A percentile compares a stretch with the other conserved stretches of the same genome.
Conservation (phyloP, 2,888 invertebrate genomes). For the Uloborus plumipes region DNA sequence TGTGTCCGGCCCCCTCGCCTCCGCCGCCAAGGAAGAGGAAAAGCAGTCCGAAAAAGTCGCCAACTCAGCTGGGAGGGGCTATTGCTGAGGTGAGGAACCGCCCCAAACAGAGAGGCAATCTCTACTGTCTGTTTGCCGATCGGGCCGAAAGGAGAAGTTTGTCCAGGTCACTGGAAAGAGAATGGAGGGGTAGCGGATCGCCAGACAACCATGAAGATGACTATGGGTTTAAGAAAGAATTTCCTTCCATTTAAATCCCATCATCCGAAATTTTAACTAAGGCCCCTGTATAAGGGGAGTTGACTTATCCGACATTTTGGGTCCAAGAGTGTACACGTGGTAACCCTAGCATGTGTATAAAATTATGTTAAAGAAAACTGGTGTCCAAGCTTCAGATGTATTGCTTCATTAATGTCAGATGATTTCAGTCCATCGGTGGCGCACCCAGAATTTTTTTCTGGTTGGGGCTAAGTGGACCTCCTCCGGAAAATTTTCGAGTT, state of each 20-base stretch:
- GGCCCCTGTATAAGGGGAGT: not conserved
- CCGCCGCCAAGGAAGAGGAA: constrained; percentile 27
- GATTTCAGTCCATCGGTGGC: too few relatives aligned
- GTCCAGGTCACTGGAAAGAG: constrained; percentile 69
- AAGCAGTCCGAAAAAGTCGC: constrained; percentile 15
- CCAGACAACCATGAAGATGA: constrained; percentile 60
- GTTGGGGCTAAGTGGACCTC: too few relatives aligned
- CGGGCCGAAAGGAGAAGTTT: constrained; percentile 68
- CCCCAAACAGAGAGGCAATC: constrained; percentile 69
- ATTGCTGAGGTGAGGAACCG: constrained; percentile 60
- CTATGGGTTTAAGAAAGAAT: constrained; percentile 61
- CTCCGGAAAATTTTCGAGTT: too few relatives aligned
- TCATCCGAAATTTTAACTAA: not conserved
- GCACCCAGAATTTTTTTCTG: too few relatives aligned
- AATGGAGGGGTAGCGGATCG: constrained; percentile 60
- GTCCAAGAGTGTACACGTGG: too few relatives aligned
- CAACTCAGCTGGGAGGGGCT: not conserved
- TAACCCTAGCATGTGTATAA: too few relatives aligned
- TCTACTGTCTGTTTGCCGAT: constrained; percentile 69
- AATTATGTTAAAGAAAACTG: too few relatives aligned
- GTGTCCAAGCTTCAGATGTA: too few relatives aligned
- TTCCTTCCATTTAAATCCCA: constrained; percentile 36
- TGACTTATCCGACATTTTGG: too few relatives aligned
- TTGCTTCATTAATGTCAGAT: too few relatives aligned
- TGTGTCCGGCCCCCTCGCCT: constrained; percentile 19